These are phyloP conservation scores for Stigmatopora nigra DNA, from an alignment of 2,113 vertebrate species.

Conservation along the genomic window DNA sequence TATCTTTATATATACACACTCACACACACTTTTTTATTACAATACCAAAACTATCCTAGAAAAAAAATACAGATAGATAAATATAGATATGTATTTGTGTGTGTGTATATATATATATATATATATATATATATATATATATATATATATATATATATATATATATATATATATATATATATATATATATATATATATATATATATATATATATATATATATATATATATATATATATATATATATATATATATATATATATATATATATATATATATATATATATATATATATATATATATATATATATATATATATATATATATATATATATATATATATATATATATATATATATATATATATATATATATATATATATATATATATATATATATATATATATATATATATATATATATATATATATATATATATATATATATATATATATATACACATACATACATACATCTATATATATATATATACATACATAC, in stretches of 20 bases:
- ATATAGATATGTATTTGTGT: too few species aligned
- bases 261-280: neutral
- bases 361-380: neutral
- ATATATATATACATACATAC: too few species aligned
- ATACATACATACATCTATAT: too few species aligned
- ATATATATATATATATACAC: too few species aligned
- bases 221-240: neutral
- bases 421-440: too few species aligned
- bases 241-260: constrained; percentile 6
- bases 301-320: neutral
- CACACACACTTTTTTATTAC: too few species aligned
- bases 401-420: too few species aligned
- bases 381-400: constrained; percentile 6
- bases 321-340: constrained; percentile 10
- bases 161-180: neutral
- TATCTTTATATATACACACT: neutral
- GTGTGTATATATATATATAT: too few species aligned
- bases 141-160: constrained; percentile 10
- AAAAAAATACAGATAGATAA: too few species aligned
- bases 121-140: neutral
- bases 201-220: constrained; percentile 6
- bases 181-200: neutral
- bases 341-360: neutral
- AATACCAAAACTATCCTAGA: too few species aligned
- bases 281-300: constrained; percentile 11